Percentiles rank a stretch among this genome's conserved stretches.
Evolutionary conservation across 2,797 vertebrate species (phyloP).

Genomic region (Halcyon smyrnensis): DNA sequence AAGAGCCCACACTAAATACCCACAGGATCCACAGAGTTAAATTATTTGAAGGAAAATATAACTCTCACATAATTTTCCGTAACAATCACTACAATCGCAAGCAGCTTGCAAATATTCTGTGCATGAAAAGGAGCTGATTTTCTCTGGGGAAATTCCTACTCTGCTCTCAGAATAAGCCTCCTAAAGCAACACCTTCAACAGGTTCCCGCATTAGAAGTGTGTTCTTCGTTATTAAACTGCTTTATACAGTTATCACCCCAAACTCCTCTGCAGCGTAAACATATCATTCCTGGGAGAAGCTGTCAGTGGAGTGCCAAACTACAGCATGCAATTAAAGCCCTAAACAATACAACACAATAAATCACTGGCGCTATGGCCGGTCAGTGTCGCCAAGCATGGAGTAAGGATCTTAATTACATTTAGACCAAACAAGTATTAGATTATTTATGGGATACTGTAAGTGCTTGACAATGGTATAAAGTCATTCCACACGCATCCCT

Average conservation of each 20-base stretch:
- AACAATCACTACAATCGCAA: conserved; percentile 4
- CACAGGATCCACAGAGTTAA: conserved; percentile 48
- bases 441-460: conserved; percentile 73
- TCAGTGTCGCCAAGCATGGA: conserved; percentile 72
- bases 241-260: conserved; percentile 56
- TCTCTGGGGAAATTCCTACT: background rate
- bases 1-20: background rate
- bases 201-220: conserved; percentile 8
- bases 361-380: conserved; percentile 61
- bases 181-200: conserved; percentile 44
- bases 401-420: conserved; percentile 76
- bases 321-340: conserved; percentile 72
- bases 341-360: conserved; percentile 69
- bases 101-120: conserved; percentile 35
- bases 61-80: conserved; percentile 38
- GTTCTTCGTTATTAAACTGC: conserved; percentile 50
- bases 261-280: conserved; percentile 58
- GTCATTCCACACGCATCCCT: conserved; percentile 47
- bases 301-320: conserved; percentile 62
- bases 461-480: conserved; percentile 62
- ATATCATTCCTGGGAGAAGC: conserved; percentile 68
- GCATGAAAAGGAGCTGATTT: conserved; percentile 15
- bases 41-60: conserved; percentile 56
- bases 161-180: background rate
- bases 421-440: conserved; percentile 72